Base-by-base conservation (phyloP, 2,113 vertebrate genomes). In the Chunga burmeisteri region DNA sequence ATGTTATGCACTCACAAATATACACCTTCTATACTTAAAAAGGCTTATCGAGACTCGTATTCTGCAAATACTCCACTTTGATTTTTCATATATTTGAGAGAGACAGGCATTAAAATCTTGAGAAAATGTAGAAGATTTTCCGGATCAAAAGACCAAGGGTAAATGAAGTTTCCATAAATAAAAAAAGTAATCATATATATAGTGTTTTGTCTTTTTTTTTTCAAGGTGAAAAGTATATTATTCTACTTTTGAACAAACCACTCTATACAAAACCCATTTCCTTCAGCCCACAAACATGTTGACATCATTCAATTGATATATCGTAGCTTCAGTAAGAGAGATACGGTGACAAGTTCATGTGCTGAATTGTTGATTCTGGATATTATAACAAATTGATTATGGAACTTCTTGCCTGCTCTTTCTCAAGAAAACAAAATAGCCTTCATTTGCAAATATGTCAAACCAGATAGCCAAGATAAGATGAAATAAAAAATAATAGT, bases 361-460 rank as follows among this genome's bases (percentile, higher is more conserved):
- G 46, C 26, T 95, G 88, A 96, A 95, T 59, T 89, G 17, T 94
- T 96, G 67, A 93, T 97, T 96, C 58, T 96, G n/a, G 27, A 92
- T 96, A 95, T 96, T 81, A 46, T 82, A 94, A 56, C 44, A 89
- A 78, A 95, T 81, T 93, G 42, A 95, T 86, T 91, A 72, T 70
- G 26, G 15, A 94, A 95, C 26, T 74, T 82, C 56, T 68, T 94
- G 32, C 1, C 36, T 81, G 52, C 49, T 86, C 79, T 92, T 96
- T 90, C 87, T 96, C n/a, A 87, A 72, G 58, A 70, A 93, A 88
- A 56, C 38, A 77, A 91, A 96, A 94, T 53, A 90, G 6, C 11
- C 14, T 87, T 85, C 10, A 65, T 92, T 96, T 94, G 88, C 55
- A 83, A 96, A 88, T 65, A 38, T 62, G 62, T 81, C 78, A 93